These are phyloP conservation scores for Hycleus cichorii DNA, from an alignment of 1,140 invertebrate genomes.

Conservation along the genomic window DNA sequence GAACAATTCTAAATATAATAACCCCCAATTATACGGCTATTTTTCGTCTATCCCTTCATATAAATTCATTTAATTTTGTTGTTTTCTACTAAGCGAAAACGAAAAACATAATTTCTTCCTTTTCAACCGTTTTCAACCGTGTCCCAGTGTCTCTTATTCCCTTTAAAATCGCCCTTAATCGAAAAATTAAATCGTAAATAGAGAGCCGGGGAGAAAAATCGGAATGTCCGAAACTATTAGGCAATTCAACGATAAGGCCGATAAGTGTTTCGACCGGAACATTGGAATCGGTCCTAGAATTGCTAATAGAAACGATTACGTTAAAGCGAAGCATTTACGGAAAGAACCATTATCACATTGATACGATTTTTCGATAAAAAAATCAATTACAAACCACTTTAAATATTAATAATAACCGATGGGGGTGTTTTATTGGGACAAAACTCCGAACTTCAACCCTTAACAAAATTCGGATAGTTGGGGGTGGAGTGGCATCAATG, in stretches of 20 bases:
- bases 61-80: not conserved
- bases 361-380: too few species aligned
- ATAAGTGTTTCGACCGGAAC: conserved; percentile 23
- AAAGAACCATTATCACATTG: conserved; percentile 13
- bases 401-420: too few species aligned
- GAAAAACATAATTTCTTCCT: too few species aligned
- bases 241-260: conserved; percentile 21
- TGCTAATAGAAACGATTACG: conserved; percentile 30
- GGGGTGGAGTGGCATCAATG: not conserved
- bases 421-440: too few species aligned
- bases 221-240: conserved; percentile 5
- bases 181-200: not conserved
- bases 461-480: too few species aligned
- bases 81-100: not conserved
- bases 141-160: not conserved
- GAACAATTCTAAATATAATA: too few species aligned
- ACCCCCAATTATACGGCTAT: too few species aligned
- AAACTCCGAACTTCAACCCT: too few species aligned
- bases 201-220: too few species aligned
- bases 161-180: not conserved
- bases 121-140: not conserved
- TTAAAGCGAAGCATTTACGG: conserved; percentile 15
- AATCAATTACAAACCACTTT: too few species aligned
- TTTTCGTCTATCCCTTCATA: too few species aligned
- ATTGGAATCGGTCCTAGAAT: conserved; percentile 32